Evolutionary conservation across 2,888 invertebrate genomes (phyloP), one percentile per base, ranked within the genome.

Genomic region (Meloe dianella): DNA sequence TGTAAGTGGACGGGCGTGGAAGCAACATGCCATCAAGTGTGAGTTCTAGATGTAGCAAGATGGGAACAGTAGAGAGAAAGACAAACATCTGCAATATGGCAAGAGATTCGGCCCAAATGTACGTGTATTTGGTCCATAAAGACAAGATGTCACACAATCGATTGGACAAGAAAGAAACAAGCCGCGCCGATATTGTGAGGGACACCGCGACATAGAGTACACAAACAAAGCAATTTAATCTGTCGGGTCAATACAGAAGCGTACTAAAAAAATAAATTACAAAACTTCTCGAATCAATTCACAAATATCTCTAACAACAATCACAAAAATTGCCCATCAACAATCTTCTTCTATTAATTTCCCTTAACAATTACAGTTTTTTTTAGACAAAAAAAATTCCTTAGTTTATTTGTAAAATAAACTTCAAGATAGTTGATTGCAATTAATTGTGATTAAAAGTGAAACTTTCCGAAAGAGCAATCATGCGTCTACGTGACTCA

Each of bases 61-160:
- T n/a, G n/a, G n/a, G n/a, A n/a, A n/a, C n/a, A n/a, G n/a, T n/a
- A n/a, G n/a, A n/a, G n/a, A n/a, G n/a, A n/a, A 38, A 51, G 10
- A 27, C 57, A 66, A 75, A 75, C 75, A 75, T 75, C 75, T 74
- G 77, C 77, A 77, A 77, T 77, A 77, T 76, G 76, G 74, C 77
- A 78, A 75, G 78, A 77, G 75, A 79, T 79, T 77, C 77, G 74
- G 77, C 76, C 74, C 75, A 72, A 77, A 75, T 75, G 74, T 77
- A 79, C 77, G 76, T 54, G 54, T 75, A 78, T 77, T 74, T 73
- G 79, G 76, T 78, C 80, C 80, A 82, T 82, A 82, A 82, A 82
- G 81, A 79, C 82, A 82, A 81, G 81, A 82, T 82, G 82, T 81
- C 81, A 81, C 82, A 80, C 81, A 81, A 82, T 82, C 82, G 82